Percentiles rank a stretch among this genome's conserved stretches.
Evolutionary conservation across 2,113 vertebrate genomes (phyloP).

Genomic region (Podilymbus podiceps): DNA sequence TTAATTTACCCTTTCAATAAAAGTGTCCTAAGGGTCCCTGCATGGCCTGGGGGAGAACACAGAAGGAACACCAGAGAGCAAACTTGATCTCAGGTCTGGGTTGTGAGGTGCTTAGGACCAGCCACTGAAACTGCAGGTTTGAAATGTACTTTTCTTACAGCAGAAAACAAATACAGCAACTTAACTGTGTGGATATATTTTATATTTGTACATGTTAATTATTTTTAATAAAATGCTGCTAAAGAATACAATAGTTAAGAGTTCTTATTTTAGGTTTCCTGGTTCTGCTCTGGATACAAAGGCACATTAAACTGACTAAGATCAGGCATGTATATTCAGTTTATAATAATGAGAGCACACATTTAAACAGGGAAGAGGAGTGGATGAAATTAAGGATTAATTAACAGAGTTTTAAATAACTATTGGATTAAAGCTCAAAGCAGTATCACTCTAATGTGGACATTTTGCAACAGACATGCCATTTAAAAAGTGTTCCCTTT

Average conservation of each 20-base stretch:
- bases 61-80: not conserved
- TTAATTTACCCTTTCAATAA: not conserved
- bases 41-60: not conserved
- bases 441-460: not conserved
- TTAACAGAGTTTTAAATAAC: not conserved
- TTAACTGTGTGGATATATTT: not conserved
- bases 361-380: not conserved
- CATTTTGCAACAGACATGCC: not conserved
- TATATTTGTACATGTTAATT: not conserved
- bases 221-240: conserved; percentile 9
- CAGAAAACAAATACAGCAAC: not conserved
- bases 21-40: rapidly evolving
- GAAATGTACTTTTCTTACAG: not conserved
- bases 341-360: not conserved
- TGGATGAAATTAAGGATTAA: not conserved
- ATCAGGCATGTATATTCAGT: not conserved
- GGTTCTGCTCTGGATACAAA: not conserved
- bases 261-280: not conserved
- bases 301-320: not conserved
- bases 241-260: not conserved
- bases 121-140: not conserved
- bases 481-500: not conserved
- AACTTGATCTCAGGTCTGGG: not conserved
- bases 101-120: not conserved
- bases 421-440: not conserved